These are phyloP conservation scores for Vidua chalybeata DNA, from an alignment of 2,113 vertebrate species.

Conservation along the genomic window DNA sequence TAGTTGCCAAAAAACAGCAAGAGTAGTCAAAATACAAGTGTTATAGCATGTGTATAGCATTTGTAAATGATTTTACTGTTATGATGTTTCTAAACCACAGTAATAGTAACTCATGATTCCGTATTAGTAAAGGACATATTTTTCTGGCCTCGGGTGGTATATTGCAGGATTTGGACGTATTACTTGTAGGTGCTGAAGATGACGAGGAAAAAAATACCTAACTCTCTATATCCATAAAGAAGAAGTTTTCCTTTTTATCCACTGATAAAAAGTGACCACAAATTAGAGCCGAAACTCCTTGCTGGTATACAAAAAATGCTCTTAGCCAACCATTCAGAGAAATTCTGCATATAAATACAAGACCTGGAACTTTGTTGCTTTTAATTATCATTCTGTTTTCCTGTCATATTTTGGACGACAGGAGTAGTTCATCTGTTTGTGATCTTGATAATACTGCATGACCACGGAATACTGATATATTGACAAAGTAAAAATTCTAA, in stretches of 20 bases:
- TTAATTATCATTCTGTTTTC: neutral
- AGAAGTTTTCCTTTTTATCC: neutral
- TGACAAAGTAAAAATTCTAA: neutral
- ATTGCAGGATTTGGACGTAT: neutral
- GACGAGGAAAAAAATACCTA: neutral
- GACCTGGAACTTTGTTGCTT: neutral
- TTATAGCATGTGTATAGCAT: neutral
- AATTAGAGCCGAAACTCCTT: neutral
- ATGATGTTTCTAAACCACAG: neutral
- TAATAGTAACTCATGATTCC: neutral
- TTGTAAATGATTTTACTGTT: constrained; percentile 2
- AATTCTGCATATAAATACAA: neutral
- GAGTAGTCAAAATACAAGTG: neutral
- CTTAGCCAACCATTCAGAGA: neutral
- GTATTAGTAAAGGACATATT: neutral
- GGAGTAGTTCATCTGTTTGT: neutral
- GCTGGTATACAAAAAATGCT: neutral
- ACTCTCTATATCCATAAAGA: neutral
- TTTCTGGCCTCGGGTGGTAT: neutral
- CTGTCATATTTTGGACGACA: neutral
- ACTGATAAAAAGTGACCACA: neutral
- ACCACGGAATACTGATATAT: fast-evolving
- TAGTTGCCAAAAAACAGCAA: neutral
- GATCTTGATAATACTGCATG: neutral
- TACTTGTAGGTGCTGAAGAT: neutral